A percentile compares a stretch with the other conserved stretches of the same genome.
phyloP scores from a whole-genome alignment of 2,888 invertebrate genomes.

The Syrista parreyssii region DNA sequence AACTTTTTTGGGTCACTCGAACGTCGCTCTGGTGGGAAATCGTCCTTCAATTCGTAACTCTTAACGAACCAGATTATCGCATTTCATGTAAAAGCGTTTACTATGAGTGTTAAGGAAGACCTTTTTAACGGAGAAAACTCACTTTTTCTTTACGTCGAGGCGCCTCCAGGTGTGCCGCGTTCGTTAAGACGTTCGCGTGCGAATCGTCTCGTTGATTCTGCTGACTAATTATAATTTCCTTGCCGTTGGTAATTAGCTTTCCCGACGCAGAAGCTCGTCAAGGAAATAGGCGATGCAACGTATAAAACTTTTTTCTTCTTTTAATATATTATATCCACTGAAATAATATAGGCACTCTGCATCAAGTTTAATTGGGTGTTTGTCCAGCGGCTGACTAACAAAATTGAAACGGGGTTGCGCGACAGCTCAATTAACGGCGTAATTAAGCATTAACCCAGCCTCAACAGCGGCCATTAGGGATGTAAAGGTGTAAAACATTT shows the following conservation, averaged over 20 bases:
- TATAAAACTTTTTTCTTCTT: not conserved
- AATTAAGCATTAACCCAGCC: not conserved
- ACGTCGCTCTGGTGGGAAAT: not conserved
- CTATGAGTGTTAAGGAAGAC: not conserved
- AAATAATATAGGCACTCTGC: not conserved
- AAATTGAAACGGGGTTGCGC: not conserved
- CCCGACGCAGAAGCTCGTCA: not conserved
- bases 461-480: not conserved
- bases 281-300: not conserved
- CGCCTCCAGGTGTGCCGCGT: not conserved
- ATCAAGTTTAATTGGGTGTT: not conserved
- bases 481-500: not conserved
- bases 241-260: not conserved
- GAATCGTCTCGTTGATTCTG: not conserved
- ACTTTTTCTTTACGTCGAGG: not conserved
- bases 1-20: not conserved
- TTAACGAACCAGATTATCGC: not conserved
- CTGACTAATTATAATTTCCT: conserved; percentile 2
- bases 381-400: not conserved
- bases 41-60: not conserved
- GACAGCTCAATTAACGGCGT: not conserved
- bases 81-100: not conserved
- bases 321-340: not conserved
- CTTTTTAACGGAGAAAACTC: not conserved
- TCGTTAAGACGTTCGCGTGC: conserved; percentile 1